Base-by-base conservation (phyloP, 2,113 vertebrate genomes). In the Ageneiosus marmoratus region DNA sequence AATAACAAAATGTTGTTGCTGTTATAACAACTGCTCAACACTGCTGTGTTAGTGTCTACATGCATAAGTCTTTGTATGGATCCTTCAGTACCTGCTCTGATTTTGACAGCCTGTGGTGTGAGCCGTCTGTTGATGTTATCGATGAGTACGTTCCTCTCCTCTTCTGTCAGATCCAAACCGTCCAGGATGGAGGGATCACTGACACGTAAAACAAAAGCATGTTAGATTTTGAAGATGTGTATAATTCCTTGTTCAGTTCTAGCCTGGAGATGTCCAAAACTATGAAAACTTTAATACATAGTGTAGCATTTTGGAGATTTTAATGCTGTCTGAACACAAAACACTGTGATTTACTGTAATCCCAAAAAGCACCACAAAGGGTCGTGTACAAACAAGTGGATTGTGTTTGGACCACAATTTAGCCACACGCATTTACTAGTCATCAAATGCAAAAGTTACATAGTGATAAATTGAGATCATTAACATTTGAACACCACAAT, bases 101-200 rank as follows among this genome's bases (percentile, higher is more conserved):
- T 99, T 95, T 99, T 99, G 86, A 99, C 98, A 15, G 98, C 97
- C 85, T 99, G 98, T 12, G 97, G 98, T 20, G 98, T 99, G 83
- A 99, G 95, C 83, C 98, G 95, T 83, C 98, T 96, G 93, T 99
- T 98, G 90, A 99, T 99, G 80, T 99, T 99, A 80, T 98, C 97
- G 20, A 99, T 98, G 83, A 99, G 91, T 11, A 98, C 97, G 34
- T 83, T 90, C 27, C 94, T 95, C 92, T 99, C 98, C 24, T 97
- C 95, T 90, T 98, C 97, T n/a, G 95, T 97, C 88, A 99, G 92
- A 79, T 99, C 97, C 88, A 99, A 91, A 13, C 95, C 94, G 62
- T 98, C 97, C 85, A 99, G 94, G 85, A 99, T 98, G 37, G 97
- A 85, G 24, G 98, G 97, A 83, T 99, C 98, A 86, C 98, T 99